phyloP scores from a whole-genome alignment of 2,888 invertebrate species.

The Glyphotaelius pellucidus region DNA sequence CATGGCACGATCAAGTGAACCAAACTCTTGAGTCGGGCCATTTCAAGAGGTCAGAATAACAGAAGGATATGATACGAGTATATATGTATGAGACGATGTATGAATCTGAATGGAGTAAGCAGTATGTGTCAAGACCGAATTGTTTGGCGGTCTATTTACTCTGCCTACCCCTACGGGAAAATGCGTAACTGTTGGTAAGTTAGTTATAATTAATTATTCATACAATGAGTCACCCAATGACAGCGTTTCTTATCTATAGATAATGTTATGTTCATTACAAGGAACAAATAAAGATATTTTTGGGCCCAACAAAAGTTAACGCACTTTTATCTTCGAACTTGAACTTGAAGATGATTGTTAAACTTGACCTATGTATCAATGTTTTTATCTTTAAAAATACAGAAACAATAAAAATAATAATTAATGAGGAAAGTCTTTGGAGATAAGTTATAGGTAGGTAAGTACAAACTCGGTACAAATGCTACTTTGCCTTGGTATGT shows the following conservation, averaged over 20 bases:
- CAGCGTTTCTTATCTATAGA: neutral
- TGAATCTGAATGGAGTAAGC: no score
- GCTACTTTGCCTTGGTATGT: no score
- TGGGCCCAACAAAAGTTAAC: neutral
- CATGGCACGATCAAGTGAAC: no score
- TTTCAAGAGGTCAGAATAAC: no score
- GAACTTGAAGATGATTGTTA: neutral
- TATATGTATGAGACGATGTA: no score
- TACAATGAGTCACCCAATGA: neutral
- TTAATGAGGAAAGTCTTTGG: neutral
- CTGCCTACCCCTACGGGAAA: neutral
- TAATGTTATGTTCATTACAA: neutral
- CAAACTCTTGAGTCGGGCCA: no score
- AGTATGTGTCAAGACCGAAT: no score
- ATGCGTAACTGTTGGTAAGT: no score
- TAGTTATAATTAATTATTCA: neutral
- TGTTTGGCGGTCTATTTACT: no score
- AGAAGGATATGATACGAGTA: no score
- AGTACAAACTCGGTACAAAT: no score
- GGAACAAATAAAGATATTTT: neutral
- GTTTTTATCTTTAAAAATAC: neutral
- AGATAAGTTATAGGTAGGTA: neutral
- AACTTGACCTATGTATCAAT: conserved; percentile 26
- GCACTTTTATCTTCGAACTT: conserved; percentile 42
- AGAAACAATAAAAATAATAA: neutral